Percentiles rank a stretch among this genome's conserved stretches.
phyloP scores from a whole-genome alignment of 1,140 invertebrate genomes.

The Magallana angulata region DNA sequence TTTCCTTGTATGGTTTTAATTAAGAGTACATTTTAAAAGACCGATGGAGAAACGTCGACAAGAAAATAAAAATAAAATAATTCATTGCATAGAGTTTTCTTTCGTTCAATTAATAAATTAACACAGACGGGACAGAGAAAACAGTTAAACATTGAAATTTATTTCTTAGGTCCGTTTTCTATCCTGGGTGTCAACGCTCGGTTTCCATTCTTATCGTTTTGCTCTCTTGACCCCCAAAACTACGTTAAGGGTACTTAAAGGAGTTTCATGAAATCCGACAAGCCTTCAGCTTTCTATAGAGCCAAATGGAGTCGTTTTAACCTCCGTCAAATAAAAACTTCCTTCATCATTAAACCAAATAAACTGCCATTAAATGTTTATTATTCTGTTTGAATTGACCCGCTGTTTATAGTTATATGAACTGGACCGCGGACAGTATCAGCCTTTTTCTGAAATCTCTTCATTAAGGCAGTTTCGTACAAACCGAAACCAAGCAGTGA shows the following conservation, averaged over 20 bases:
- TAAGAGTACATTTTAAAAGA: no score
- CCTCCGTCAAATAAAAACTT: neutral
- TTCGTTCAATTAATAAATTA: no score
- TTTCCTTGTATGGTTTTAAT: no score
- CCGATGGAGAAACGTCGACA: no score
- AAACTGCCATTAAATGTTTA: slow-evolving; percentile 35
- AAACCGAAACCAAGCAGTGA: slow-evolving; percentile 9
- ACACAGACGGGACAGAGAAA: no score
- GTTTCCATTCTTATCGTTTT: neutral
- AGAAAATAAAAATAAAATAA: no score
- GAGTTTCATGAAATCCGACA: slow-evolving; percentile 25
- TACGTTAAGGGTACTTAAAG: slow-evolving; percentile 18
- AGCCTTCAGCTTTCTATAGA: slow-evolving; percentile 21
- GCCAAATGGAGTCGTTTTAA: slow-evolving; percentile 26
- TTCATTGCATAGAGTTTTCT: no score
- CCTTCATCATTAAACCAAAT: slow-evolving; percentile 38
- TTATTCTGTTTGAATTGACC: slow-evolving; percentile 23
- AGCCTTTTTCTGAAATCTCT: neutral
- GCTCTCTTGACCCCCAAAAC: slow-evolving; percentile 15
- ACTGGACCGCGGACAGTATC: neutral
- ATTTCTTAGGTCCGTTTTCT: no score
- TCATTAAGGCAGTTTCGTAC: neutral
- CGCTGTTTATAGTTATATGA: neutral
- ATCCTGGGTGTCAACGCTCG: neutral
- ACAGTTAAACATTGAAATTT: no score